A percentile compares a stretch with the other conserved stretches of the same genome.
Evolutionary conservation across 2,797 vertebrate species (phyloP).

Genomic region (Antennarius maculatus): DNA sequence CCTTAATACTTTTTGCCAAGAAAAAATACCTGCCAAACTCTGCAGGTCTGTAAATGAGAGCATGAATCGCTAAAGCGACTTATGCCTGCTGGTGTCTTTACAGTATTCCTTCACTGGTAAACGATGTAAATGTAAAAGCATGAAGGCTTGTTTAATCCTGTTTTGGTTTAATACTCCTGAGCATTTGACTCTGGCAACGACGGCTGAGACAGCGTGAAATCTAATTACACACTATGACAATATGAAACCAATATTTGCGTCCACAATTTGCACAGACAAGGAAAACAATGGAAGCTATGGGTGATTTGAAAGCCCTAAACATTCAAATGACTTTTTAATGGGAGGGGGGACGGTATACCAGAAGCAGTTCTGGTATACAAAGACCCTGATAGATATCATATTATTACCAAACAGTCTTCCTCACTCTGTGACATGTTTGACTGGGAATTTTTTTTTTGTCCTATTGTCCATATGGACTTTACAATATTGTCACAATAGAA

Average conservation of each 20-base stretch:
- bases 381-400: not conserved
- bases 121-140: conserved; percentile 49
- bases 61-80: conserved; percentile 29
- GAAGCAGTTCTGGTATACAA: not conserved
- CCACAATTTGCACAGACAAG: conserved; percentile 27
- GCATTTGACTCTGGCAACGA: conserved; percentile 59
- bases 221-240: conserved; percentile 45
- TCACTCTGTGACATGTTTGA: not conserved
- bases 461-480: not conserved
- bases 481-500: too few relatives aligned
- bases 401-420: conserved; percentile 4
- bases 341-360: not conserved
- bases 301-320: conserved; percentile 26
- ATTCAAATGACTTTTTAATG: conserved; percentile 12
- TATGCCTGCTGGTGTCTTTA: conserved; percentile 46
- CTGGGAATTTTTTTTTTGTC: not conserved
- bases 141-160: conserved; percentile 59
- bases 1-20: conserved; percentile 11
- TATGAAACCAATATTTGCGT: conserved; percentile 22
- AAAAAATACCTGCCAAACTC: conserved; percentile 15
- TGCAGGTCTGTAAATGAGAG: conserved; percentile 22
- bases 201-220: conserved; percentile 60
- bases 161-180: conserved; percentile 50
- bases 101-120: conserved; percentile 40
- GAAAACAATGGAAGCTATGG: conserved; percentile 7